Evolutionary conservation across 2,113 vertebrate genomes (phyloP), one percentile per base, ranked within the genome.

Genomic region (Fulmarus glacialis): DNA sequence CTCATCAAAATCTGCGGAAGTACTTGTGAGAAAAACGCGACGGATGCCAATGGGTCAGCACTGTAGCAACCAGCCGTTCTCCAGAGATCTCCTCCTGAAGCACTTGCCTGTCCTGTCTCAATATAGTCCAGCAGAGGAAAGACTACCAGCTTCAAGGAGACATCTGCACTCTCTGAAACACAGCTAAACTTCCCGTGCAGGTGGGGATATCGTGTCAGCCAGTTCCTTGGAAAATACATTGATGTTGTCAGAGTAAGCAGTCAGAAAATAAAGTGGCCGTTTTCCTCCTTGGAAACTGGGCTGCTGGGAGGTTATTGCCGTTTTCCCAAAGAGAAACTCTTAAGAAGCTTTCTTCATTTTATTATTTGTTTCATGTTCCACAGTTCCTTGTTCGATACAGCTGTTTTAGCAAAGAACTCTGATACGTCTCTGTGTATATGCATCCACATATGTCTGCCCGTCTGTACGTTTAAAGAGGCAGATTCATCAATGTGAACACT

Each of bases 101-200:
- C 72, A 32, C 48, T 80, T 52, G 86, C 32, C 53, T 26, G 16
- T n/a, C 48, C 58, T 50, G 20, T 32, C 75, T 73, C 81, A 29
- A 29, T 7, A 53, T 3, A 64, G 43, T 5, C 53, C 15, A 40
- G 60, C 68, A 85, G 52, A 92, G 48, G 36, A 45, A 89, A 79
- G 50, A 71, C 36, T 8, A 59, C 21, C 38, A 81, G 62, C 47
- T 68, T 75, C 56, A 63, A 95, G 89, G 72, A 95, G 87, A 85
- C 74, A 90, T 71, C 94, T 97, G 73, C 27, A 5, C 75, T 63
- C 63, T 81, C 67, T 84, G 83, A 96, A 94, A 83, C 73, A 91
- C 79, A 86, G 91, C 8, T 32, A 42, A 77, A 71, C 45, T 96
- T 97, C 97, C 97, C 83, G 42, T 38, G 82, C 96, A 97, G 97